phyloP scores from a whole-genome alignment of 2,888 invertebrate species.

The Drosophila anceps region DNA sequence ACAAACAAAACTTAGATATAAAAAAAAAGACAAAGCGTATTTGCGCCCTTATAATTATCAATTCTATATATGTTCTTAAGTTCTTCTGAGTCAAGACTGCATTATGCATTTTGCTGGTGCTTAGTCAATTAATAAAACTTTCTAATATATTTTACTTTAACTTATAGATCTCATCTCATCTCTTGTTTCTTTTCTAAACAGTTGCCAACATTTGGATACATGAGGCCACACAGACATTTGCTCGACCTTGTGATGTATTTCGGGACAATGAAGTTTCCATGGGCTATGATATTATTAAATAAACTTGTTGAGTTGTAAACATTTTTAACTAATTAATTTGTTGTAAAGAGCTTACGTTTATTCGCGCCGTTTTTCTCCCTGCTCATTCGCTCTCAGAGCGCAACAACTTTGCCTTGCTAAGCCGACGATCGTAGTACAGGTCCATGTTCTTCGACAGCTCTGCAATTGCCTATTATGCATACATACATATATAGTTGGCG shows the following conservation, averaged over 20 bases:
- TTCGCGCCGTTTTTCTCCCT: no score
- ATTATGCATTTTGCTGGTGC: no score
- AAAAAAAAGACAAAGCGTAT: no score
- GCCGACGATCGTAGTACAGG: no score
- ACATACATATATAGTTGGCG: background rate
- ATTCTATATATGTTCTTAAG: no score
- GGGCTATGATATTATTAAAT: constrained; percentile 72
- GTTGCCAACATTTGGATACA: constrained; percentile 96
- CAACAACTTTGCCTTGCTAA: background rate
- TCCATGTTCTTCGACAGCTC: background rate
- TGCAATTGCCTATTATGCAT: background rate
- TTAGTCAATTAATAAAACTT: no score
- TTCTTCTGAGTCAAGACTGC: no score
- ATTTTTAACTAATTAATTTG: no score
- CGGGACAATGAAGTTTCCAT: constrained; percentile 79
- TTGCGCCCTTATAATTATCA: no score
- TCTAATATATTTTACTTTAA: background rate
- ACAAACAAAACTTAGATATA: no score
- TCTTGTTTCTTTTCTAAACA: constrained; percentile 67
- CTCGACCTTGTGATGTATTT: constrained; percentile 86
- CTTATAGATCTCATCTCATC: background rate
- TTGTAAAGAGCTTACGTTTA: no score
- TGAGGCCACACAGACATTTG: constrained; percentile 93
- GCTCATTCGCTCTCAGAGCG: background rate
- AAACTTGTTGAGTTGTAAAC: constrained; percentile 47